Base-by-base conservation (phyloP, 2,888 invertebrate species). In the Hydrotaea diabolus region DNA sequence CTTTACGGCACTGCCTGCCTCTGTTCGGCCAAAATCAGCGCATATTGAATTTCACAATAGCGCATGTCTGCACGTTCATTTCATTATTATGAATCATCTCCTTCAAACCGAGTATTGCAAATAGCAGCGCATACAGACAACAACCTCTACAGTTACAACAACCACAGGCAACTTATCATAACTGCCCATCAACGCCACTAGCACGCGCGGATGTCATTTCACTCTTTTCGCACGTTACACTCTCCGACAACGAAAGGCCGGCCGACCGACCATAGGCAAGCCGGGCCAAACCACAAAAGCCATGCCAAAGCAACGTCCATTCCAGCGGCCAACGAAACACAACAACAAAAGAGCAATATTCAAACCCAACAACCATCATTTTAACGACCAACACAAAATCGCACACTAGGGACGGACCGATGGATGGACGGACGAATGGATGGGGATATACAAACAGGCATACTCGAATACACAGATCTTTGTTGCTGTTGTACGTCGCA, bases 201-300 rank as follows among this genome's bases (percentile, higher is more conserved):
- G 87, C 87, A 87, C 87, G 87, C 87, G 86, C 87, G 90, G 88
- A 88, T 89, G 89, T 90, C 86, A 88, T 88, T 89, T 89, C 89
- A 85, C 82, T 89, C 90, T 88, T 83, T 83, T 89, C 85, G 88
- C 83, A 87, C 86, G 85, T 89, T 88, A 87, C 86, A 64, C 66
- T 71, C 81, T 69, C 79, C 77, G 57, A 66, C 66, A 39, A 69
- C 69, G n/a, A n/a, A n/a, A n/a, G n/a, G n/a, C n/a, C n/a, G n/a
- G n/a, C n/a, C n/a, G 46, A 66, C 64, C 36, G 15, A 31, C 46
- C 69, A 69, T 69, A 69, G 46, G 17, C 75, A 82, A 73, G 15
- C 26, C 76, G 76, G 64, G 15, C 73, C 62, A 74, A 76, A 72
- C 59, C 46, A 78, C 66, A 31, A 31, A 7, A 7, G 39, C 71